phyloP scores from a whole-genome alignment of 53 echinoderm and acorn worm genomes.

The Antedon mediterranea region DNA sequence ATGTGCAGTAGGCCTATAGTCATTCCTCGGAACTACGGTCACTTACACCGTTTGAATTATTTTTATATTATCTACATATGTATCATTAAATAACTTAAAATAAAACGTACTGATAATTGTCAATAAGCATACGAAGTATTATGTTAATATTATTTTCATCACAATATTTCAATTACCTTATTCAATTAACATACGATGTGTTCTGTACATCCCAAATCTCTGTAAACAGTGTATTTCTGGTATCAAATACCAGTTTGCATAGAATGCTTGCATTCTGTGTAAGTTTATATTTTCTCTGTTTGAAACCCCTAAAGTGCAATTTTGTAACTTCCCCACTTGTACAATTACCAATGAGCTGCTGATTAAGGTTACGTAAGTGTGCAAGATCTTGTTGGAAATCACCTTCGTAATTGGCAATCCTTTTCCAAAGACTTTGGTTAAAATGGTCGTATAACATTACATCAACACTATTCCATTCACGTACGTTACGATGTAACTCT shows the following conservation, averaged over 20 bases:
- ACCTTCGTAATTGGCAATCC: conserved; percentile 36
- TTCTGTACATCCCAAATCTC: background rate
- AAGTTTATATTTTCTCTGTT: background rate
- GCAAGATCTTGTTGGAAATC: conserved; percentile 29
- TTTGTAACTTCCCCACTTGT: conserved; percentile 18
- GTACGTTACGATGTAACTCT: conserved; percentile 18
- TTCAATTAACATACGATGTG: background rate
- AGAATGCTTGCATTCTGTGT: background rate
- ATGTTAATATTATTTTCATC: no score
- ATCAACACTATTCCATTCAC: conserved; percentile 48
- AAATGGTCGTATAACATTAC: conserved; percentile 38
- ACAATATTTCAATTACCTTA: no score
- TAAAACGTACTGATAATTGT: no score
- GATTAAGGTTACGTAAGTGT: conserved; percentile 27
- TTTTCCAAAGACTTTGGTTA: conserved; percentile 54
- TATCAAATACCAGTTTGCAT: background rate
- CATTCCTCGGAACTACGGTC: no score
- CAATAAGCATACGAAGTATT: no score
- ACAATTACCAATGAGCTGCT: conserved; percentile 30
- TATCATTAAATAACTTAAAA: no score
- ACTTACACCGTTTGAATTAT: no score
- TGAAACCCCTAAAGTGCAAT: conserved; percentile 13
- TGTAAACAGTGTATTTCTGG: background rate
- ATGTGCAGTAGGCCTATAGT: no score
- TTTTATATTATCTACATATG: no score